phyloP scores from a whole-genome alignment of 2,797 vertebrate genomes.

The Rhinoraja longicauda region DNA sequence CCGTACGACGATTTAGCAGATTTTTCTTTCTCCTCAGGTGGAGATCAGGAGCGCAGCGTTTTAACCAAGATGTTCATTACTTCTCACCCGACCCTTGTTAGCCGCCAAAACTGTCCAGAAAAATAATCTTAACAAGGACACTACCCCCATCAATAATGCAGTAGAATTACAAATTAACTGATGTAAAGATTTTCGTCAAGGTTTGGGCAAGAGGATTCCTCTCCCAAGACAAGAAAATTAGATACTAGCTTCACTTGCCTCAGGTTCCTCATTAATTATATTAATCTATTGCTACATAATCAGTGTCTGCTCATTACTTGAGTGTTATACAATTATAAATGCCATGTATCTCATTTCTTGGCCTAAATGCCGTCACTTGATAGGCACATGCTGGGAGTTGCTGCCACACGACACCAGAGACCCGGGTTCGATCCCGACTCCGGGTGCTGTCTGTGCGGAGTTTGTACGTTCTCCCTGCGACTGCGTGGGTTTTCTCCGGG shows the following conservation, averaged over 20 bases:
- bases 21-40: background rate
- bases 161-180: background rate
- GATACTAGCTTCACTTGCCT: background rate
- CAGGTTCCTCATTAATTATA: background rate
- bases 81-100: background rate
- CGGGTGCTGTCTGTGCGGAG: no score
- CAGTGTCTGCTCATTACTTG: background rate
- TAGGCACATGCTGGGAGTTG: no score
- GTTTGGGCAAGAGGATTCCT: background rate
- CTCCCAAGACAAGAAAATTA: conserved; percentile 9
- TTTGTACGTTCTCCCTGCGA: no score
- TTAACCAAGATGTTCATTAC: background rate
- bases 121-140: conserved; percentile 13
- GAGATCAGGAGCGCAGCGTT: background rate
- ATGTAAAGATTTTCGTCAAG: background rate
- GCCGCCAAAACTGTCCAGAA: background rate
- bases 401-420: no score
- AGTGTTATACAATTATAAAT: background rate
- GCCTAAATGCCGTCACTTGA: no score
- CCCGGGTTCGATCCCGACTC: no score
- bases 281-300: background rate
- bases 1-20: background rate
- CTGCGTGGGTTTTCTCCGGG: no score
- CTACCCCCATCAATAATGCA: background rate
- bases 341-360: background rate